phyloP scores from a whole-genome alignment of 1,140 invertebrate species.

The Hyphantria cunea region DNA sequence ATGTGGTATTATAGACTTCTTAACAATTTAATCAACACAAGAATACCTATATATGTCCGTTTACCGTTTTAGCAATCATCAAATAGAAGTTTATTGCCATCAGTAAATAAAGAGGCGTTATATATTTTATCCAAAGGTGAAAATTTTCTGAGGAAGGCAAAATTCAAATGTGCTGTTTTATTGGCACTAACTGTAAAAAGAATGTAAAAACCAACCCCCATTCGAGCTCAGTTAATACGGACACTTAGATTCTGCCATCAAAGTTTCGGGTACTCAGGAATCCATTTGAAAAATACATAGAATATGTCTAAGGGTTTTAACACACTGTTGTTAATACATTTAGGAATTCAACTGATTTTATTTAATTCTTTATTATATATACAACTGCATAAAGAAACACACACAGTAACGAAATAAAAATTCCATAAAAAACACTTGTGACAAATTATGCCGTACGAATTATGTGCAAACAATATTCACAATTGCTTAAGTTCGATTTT shows the following conservation, averaged over 20 bases:
- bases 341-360: too few species aligned
- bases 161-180: constrained; percentile 73
- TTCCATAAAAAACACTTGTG: too few species aligned
- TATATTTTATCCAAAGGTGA: constrained; percentile 4
- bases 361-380: too few species aligned
- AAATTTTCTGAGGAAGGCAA: constrained; percentile 35
- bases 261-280: constrained; percentile 80
- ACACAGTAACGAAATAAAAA: too few species aligned
- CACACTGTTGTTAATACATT: constrained; percentile 4
- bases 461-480: too few species aligned
- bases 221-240: constrained; percentile 62
- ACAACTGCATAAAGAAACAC: too few species aligned
- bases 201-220: constrained; percentile 63
- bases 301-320: constrained; percentile 51
- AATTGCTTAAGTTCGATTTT: too few species aligned
- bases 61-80: too few species aligned
- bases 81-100: constrained; percentile 9
- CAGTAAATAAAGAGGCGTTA: constrained; percentile 16
- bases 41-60: too few species aligned
- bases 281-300: constrained; percentile 80
- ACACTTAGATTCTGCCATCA: constrained; percentile 79
- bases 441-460: too few species aligned
- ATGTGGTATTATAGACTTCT: too few species aligned
- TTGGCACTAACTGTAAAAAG: constrained; percentile 73
- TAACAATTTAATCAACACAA: too few species aligned